These are phyloP conservation scores for Trachymyrmex septentrionalis DNA, from an alignment of 1,140 invertebrate genomes.

Conservation along the genomic window DNA sequence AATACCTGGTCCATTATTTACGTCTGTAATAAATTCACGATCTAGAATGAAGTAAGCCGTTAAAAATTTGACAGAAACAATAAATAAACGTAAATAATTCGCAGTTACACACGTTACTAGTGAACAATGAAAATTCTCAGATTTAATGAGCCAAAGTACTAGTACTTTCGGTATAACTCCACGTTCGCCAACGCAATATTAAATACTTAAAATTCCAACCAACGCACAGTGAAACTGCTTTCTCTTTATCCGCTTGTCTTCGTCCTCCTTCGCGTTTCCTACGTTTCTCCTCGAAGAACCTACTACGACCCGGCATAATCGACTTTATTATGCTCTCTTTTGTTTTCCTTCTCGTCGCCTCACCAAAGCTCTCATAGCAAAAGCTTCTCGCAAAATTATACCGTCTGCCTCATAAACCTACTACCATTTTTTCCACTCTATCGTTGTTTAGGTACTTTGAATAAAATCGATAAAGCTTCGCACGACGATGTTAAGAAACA, in stretches of 20 bases:
- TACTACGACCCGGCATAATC: slow-evolving; percentile 23
- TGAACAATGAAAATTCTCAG: slow-evolving; percentile 20
- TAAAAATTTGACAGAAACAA: not conserved
- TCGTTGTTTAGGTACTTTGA: not conserved
- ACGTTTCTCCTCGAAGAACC: slow-evolving; percentile 36
- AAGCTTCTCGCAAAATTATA: slow-evolving; percentile 25
- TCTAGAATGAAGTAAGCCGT: slow-evolving; percentile 32
- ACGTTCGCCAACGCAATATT: slow-evolving; percentile 45
- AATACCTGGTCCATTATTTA: not conserved
- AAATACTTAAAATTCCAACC: slow-evolving; percentile 69
- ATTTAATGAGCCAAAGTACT: not conserved
- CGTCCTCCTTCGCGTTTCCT: slow-evolving; percentile 9
- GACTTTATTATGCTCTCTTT: slow-evolving; percentile 48
- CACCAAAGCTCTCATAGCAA: not conserved
- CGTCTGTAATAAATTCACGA: no score
- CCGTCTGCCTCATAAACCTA: not conserved
- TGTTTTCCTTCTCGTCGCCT: not conserved
- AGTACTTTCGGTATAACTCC: slow-evolving; percentile 38
- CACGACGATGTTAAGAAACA: not conserved
- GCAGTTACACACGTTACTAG: not conserved
- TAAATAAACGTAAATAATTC: not conserved
- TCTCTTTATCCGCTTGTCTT: slow-evolving; percentile 56
- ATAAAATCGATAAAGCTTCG: slow-evolving; percentile 47
- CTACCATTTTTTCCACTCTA: not conserved
- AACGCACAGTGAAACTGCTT: slow-evolving; percentile 67